Evolutionary conservation across 2,113 vertebrate species (phyloP).

Genomic region (Salvelinus sp.): DNA sequence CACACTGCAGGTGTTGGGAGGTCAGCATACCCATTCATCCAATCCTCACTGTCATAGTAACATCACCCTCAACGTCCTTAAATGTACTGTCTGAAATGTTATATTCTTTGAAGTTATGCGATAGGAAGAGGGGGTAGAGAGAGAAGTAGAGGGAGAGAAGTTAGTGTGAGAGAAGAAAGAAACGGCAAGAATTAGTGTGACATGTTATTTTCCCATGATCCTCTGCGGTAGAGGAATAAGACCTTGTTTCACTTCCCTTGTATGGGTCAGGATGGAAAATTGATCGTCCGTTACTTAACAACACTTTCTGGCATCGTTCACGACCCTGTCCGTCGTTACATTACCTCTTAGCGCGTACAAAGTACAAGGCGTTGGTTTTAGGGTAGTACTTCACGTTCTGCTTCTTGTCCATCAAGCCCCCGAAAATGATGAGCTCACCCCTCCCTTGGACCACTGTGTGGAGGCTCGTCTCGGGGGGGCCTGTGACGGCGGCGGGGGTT

Average conservation of each 20-base stretch:
- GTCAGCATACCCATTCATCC: constrained; percentile 43
- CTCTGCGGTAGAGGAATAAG: constrained; percentile 60
- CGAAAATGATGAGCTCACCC: constrained; percentile 96
- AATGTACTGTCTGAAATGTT: constrained; percentile 60
- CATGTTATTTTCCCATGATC: constrained; percentile 49
- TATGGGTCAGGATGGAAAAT: constrained; percentile 34
- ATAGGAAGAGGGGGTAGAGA: constrained; percentile 55
- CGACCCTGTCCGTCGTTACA: constrained; percentile 51
- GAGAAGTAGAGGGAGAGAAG: constrained; percentile 34
- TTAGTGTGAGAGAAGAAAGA: constrained; percentile 57
- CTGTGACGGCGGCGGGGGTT: constrained; percentile 80
- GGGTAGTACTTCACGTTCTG: constrained; percentile 99
- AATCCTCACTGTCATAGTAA: constrained; percentile 47
- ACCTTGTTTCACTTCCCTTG: constrained; percentile 64
- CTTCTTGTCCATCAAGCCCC: constrained; percentile 99
- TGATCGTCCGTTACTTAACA: constrained; percentile 15
- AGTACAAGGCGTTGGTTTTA: constrained; percentile 99
- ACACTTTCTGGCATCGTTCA: neutral
- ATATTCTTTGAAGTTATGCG: constrained; percentile 55
- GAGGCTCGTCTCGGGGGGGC: constrained; percentile 95
- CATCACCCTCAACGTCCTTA: constrained; percentile 29
- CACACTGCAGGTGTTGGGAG: constrained; percentile 10
- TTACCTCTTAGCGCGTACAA: constrained; percentile 98
- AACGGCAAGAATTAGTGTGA: constrained; percentile 58
- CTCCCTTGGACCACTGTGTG: constrained; percentile 96